These are phyloP conservation scores for Vanessa tameamea DNA, from an alignment of 1,140 invertebrate genomes.

Conservation along the genomic window DNA sequence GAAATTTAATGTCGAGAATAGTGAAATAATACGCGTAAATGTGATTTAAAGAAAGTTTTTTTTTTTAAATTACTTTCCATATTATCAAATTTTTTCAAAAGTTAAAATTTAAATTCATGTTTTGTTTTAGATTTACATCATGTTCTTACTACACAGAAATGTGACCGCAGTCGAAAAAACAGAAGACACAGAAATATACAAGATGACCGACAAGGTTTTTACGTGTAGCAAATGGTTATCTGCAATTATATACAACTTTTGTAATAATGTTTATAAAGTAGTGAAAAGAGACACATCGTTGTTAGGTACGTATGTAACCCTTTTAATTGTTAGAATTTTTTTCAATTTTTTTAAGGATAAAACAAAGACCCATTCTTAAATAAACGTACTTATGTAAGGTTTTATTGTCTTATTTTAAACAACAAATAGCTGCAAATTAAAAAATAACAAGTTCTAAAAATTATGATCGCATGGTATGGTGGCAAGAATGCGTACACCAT, in stretches of 20 bases:
- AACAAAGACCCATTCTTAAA: too few species aligned
- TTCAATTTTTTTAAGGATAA: background rate
- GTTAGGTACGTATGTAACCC: conserved; percentile 51
- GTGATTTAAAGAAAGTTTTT: background rate
- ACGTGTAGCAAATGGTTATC: conserved; percentile 65
- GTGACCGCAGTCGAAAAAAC: conserved; percentile 33
- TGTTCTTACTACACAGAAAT: conserved; percentile 50
- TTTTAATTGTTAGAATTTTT: background rate
- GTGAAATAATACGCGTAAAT: background rate
- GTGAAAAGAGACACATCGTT: conserved; percentile 69
- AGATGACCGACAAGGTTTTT: conserved; percentile 55
- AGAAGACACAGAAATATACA: conserved; percentile 44
- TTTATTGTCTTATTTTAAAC: too few species aligned
- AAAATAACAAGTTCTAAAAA: too few species aligned
- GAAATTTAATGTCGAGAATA: background rate
- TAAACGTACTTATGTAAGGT: too few species aligned
- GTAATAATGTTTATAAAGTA: conserved; percentile 64
- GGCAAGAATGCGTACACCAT: too few species aligned
- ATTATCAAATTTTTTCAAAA: background rate
- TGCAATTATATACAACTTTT: conserved; percentile 59
- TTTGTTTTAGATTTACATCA: conserved; percentile 53
- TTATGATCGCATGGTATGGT: too few species aligned
- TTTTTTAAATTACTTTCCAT: too few species aligned
- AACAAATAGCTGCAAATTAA: too few species aligned
- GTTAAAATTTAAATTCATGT: background rate